A percentile compares a stretch with the other conserved stretches of the same genome.
Evolutionary conservation across 2,113 vertebrate genomes (phyloP).

Genomic region (Gavia stellata): DNA sequence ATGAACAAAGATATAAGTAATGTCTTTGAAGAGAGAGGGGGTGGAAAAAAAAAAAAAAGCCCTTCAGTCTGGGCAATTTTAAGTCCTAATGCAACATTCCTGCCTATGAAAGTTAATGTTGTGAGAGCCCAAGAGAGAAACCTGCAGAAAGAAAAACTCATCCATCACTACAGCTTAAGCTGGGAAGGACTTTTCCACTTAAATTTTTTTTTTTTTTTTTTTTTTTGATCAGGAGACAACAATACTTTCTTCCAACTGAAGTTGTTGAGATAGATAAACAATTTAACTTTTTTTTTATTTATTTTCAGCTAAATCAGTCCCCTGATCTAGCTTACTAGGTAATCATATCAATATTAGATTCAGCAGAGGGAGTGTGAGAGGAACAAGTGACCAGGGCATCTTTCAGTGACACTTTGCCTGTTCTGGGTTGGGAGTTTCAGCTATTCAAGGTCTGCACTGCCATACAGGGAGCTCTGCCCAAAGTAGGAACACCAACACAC

Average conservation of each 20-base stretch:
- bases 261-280: background rate
- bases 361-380: background rate
- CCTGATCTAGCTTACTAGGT: background rate
- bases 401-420: background rate
- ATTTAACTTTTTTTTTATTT: background rate
- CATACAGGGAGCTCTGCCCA: background rate
- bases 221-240: background rate
- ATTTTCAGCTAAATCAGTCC: background rate
- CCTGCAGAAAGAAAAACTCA: background rate
- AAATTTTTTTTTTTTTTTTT: background rate
- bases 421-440: background rate
- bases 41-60: too few relatives aligned
- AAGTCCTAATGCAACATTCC: background rate
- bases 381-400: background rate
- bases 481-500: background rate
- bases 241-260: background rate
- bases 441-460: fast-evolving
- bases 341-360: background rate
- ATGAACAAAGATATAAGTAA: background rate
- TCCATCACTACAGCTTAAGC: background rate
- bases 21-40: background rate
- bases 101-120: background rate
- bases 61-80: background rate
- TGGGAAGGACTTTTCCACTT: background rate
- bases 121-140: background rate